Base-by-base conservation (phyloP, 2,888 invertebrate species). In the Microplitis manilae region DNA sequence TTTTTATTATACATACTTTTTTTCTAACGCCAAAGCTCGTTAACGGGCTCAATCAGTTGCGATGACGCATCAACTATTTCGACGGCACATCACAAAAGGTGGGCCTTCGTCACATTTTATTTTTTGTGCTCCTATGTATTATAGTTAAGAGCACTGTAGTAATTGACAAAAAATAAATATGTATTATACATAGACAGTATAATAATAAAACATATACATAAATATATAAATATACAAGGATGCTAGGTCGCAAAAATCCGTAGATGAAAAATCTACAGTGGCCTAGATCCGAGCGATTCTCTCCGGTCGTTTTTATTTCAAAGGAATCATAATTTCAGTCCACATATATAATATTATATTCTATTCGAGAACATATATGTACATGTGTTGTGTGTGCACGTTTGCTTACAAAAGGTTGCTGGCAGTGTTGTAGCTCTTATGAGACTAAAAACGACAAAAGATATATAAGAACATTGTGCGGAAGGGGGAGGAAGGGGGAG, bases 371-470 rank as follows among this genome's bases (percentile, higher is more conserved):
- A 77, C 80, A 77, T 75, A 73, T 77, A 79, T 81, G 81, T 78
- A 80, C 77, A 79, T 78, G 80, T 81, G 79, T 79, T 76, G 79
- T 81, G 77, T 77, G 77, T 77, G 76, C 77, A 17, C 71, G 20
- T 60, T 7, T 39, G 8, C 7, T 13, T 59, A 68, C 20, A 70
- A 75, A n/a, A 39, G 69, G 8, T 64, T 41, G 67, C 70, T 59
- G 77, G 77, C 76, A 68, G 68, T 64, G 20, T 64, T 64, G 72
- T 60, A 17, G 13, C 39, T 67, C 80, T 75, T 77, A 76, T 77
- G 79, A 81, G 82, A 83, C 83, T 83, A 81, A 81, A 81, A 84
- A 86, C 87, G 88, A 87, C 87, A 87, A 87, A 87, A 85, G 86
- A 87, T 85, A 84, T 50, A 13, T 13, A 50, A 50, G 50, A 50